Evolutionary conservation across 2,888 invertebrate genomes (phyloP), one percentile per base, ranked within the genome.

Genomic region (Amiota minor): DNA sequence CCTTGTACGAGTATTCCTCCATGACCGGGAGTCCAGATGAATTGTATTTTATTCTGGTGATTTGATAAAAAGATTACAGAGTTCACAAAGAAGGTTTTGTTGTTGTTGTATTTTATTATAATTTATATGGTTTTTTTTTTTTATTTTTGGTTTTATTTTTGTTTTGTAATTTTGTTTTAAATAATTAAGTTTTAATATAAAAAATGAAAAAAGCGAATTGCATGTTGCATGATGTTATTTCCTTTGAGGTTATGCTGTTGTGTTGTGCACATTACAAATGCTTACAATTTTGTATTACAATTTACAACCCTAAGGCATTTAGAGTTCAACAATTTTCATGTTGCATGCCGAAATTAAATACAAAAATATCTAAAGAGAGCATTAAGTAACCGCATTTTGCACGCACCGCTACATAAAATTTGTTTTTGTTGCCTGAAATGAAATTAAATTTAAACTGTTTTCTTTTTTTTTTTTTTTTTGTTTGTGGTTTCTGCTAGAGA

Each of bases 221-320:
- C 49, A 49, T 49, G 35, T 62, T 67, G 65, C 20, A 67, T 49
- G 49, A 16, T 50, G 9, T 67, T 49, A 14, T 59, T 59, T 59
- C 59, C 1, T 18, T 18, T 61, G 14, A 61, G 23, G 14, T 61
- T 61, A 20, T 12, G 16, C 23, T 23, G 23, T 23, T 23, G 61
- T 61, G 53, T 11, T 61, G 18, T n/a, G 35, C n/a, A n/a, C 16
- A n/a, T 53, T 14, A n/a, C 71, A 72, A 79, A 75, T 59, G 70
- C 78, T 73, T 78, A 74, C 77, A 45, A 23, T 35, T 64, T 64
- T 64, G 20, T 45, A 53, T 9, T 53, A 77, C 75, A 75, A 78
- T 76, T 79, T 78, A 75, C 73, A 64, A 67, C 71, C 67, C 77
- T 74, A 78, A 75, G 74, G 76, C 72, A 74, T 71, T 75, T 68